Conservation (phyloP, 2,797 vertebrate species). For the Morus bassanus region DNA sequence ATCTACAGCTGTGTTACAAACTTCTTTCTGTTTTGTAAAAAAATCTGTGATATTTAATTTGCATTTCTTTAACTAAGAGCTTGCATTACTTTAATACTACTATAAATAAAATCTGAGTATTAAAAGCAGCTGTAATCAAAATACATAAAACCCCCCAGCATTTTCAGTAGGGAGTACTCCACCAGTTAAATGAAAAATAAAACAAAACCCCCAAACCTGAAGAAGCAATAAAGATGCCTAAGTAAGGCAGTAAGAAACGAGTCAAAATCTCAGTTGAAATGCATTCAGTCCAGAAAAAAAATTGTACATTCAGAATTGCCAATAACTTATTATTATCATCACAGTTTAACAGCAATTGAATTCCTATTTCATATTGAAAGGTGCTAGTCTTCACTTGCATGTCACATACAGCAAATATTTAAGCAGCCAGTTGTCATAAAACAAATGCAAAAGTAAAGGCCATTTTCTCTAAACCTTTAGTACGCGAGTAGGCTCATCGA, state of each 20-base stretch:
- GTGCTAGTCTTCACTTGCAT: neutral
- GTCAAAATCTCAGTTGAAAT: neutral
- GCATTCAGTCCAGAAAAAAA: neutral
- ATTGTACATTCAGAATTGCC: neutral
- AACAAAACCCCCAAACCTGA: neutral
- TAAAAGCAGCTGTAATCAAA: neutral
- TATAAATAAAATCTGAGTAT: neutral
- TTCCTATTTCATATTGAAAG: neutral
- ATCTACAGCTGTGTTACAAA: neutral
- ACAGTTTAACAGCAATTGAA: neutral
- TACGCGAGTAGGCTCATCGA: neutral
- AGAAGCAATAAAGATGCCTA: neutral
- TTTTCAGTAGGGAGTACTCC: neutral
- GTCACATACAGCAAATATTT: neutral
- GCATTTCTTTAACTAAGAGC: neutral
- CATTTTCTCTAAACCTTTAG: neutral
- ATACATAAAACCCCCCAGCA: neutral
- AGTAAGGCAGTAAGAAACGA: neutral
- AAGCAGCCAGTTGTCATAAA: neutral
- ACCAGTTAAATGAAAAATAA: neutral
- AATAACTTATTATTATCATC: neutral
- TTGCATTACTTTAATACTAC: neutral
- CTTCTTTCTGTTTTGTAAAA: neutral
- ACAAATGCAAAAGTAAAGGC: neutral
- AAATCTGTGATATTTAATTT: neutral